Evolutionary conservation across 2,888 invertebrate species (phyloP).

Genomic region (Fragum sueziense): DNA sequence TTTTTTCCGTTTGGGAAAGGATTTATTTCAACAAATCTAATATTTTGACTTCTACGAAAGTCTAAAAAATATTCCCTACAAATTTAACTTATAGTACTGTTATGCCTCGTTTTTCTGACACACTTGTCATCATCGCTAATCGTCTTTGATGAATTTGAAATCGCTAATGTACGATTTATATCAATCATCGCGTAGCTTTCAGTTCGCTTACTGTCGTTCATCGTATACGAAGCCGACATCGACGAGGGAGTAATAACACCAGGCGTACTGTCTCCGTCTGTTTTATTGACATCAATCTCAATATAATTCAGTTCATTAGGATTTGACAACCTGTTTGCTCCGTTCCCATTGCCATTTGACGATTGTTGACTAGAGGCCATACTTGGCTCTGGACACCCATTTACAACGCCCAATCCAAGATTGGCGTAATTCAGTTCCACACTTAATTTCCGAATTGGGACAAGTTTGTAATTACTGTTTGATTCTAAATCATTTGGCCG

Average conservation of each 20-base stretch:
- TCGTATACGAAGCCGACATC: constrained; percentile 69
- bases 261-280: constrained; percentile 54
- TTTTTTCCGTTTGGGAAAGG: too few species aligned
- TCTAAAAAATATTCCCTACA: too few species aligned
- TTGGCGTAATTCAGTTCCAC: constrained; percentile 66
- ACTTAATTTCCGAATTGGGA: constrained; percentile 40
- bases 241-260: constrained; percentile 66
- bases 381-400: constrained; percentile 33
- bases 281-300: constrained; percentile 71
- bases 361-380: constrained; percentile 18
- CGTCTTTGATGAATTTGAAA: constrained; percentile 91
- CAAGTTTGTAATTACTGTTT: constrained; percentile 31
- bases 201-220: constrained; percentile 72
- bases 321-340: constrained; percentile 34
- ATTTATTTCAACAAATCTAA: too few species aligned
- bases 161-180: constrained; percentile 95
- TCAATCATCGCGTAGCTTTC: constrained; percentile 94
- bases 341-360: constrained; percentile 20
- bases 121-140: constrained; percentile 86
- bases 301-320: constrained; percentile 73
- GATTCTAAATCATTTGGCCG: constrained; percentile 26
- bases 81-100: constrained; percentile 74
- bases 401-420: constrained; percentile 53
- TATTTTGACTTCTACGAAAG: too few species aligned
- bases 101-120: constrained; percentile 76